Evolutionary conservation across 2,888 invertebrate species (phyloP), one percentile per base, ranked within the genome.

Genomic region (Tenthredo mesomela): DNA sequence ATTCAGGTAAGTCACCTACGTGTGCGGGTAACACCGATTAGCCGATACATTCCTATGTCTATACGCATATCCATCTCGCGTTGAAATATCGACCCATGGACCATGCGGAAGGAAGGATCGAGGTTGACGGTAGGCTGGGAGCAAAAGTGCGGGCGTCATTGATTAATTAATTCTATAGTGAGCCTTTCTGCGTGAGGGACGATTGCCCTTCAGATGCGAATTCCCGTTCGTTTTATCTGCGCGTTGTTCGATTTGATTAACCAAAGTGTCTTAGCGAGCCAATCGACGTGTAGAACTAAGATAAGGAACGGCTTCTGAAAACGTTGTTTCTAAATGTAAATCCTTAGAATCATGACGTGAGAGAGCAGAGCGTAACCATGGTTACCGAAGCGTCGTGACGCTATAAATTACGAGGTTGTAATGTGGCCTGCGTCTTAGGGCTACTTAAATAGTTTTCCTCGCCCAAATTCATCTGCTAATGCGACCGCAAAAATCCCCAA

Each of bases 141-240:
- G 25, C 40, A 37, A 47, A 82, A 67, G 43, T 29, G 29, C 47
- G 67, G 67, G 70, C 70, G 82, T 82, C 67, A 70, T 70, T 67
- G 67, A 82, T 82, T 82, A 67, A 67, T 70, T 67, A 67, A 82
- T 82, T 67, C 61, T 80, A 37, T 25, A 37, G 61, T 80, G 61
- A 73, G n/a, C 15, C 15, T 50, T 33, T 75, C 47, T 75, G 54
- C 50, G 25, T 77, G 77, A 77, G 50, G 50, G 54, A 80, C 61
- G 61, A 80, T 80, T 80, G 10, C 58, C 43, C 71, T 54, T 6
- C n/a, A 25, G 25, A 43, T 73, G 43, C 71, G 71, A 21, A 73
- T 73, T 73, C 43, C 71, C 71, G 71, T 29, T 70, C 29, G n/a
- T 15, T n/a, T 0, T 12, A n/a, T 50, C 25, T 40, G 12, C n/a